Evolutionary conservation across 2,113 vertebrate genomes (phyloP).

Genomic region (Dolichallabes microphthalmus): DNA sequence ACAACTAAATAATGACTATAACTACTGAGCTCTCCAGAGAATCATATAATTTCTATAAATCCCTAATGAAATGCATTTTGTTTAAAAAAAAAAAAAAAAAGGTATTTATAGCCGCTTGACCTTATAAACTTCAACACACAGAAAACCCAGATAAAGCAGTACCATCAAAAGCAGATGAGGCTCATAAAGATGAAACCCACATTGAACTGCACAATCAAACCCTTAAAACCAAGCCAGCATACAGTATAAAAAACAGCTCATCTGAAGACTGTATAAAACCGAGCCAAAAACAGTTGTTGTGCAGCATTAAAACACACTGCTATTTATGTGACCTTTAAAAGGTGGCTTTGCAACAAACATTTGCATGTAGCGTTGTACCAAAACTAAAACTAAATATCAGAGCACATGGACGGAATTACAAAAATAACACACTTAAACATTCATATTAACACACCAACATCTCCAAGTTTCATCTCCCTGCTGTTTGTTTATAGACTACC

Average conservation of each 20-base stretch:
- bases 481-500: background rate
- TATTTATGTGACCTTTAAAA: background rate
- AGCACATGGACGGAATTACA: background rate
- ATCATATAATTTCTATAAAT: background rate
- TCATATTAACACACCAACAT: background rate
- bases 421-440: background rate
- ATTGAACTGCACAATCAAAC: constrained; percentile 56
- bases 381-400: background rate
- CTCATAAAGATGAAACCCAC: background rate
- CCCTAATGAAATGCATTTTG: background rate
- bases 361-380: background rate
- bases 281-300: background rate
- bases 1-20: background rate
- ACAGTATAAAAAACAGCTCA: constrained; percentile 7
- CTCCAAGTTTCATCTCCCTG: background rate
- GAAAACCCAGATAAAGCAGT: background rate
- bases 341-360: background rate
- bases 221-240: constrained; percentile 50
- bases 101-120: background rate
- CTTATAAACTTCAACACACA: background rate
- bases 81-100: background rate
- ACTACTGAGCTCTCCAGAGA: background rate
- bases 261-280: constrained; percentile 11
- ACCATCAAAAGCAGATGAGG: background rate
- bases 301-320: background rate